Evolutionary conservation across 2,797 vertebrate genomes (phyloP).

Genomic region (Silurus lanzhouensis): DNA sequence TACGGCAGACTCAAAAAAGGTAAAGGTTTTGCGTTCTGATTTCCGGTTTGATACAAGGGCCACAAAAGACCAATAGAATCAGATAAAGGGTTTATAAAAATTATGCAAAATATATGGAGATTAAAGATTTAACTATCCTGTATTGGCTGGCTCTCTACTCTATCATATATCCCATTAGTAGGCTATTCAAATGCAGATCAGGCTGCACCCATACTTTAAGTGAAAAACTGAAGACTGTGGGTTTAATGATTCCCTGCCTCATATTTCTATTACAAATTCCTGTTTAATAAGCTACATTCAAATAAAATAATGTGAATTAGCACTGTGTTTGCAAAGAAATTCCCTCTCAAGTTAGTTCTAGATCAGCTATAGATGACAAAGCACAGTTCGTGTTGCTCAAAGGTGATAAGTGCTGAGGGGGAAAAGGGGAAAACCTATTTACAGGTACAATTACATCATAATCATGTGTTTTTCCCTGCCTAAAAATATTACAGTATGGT

Average conservation of each 20-base stretch:
- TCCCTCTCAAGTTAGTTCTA: background rate
- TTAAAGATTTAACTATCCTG: background rate
- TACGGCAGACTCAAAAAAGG: background rate
- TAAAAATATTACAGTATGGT: background rate
- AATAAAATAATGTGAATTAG: background rate
- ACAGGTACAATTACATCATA: background rate
- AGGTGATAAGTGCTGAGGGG: background rate
- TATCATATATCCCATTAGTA: background rate
- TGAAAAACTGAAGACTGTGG: background rate
- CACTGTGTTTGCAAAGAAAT: background rate
- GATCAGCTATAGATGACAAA: background rate
- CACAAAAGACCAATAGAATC: background rate
- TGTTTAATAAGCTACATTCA: background rate
- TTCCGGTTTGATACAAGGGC: background rate
- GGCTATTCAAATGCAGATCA: conserved; percentile 7
- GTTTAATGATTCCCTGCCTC: background rate
- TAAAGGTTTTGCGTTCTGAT: background rate
- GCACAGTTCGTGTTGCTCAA: background rate
- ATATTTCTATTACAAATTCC: background rate
- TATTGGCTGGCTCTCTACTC: background rate
- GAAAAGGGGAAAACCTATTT: background rate
- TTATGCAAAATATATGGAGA: background rate
- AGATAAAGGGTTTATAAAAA: background rate
- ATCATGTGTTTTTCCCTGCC: background rate
- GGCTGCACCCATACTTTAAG: background rate